These are phyloP conservation scores for Ochlodes sylvanus DNA, from an alignment of 2,888 invertebrate species.

Conservation along the genomic window DNA sequence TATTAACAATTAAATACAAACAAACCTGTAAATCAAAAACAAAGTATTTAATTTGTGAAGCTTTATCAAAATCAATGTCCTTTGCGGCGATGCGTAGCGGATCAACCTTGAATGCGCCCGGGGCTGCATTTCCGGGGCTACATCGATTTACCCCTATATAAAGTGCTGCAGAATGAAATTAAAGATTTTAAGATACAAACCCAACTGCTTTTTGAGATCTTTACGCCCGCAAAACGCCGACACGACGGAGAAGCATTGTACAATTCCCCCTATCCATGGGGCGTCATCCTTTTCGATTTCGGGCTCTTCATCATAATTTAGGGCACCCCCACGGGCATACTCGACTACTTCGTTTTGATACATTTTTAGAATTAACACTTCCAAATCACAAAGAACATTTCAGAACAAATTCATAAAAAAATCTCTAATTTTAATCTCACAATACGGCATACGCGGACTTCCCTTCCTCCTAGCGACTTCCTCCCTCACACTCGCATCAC, in stretches of 20 bases:
- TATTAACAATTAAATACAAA: background rate
- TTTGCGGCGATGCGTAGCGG: constrained; percentile 48
- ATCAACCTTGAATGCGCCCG: constrained; percentile 54
- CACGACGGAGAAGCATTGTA: constrained; percentile 95
- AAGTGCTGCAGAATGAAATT: constrained; percentile 35
- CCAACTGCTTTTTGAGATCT: constrained; percentile 87
- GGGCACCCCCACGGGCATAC: constrained; percentile 9
- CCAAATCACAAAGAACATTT: constrained; percentile 8
- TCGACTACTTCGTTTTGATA: constrained; percentile 35
- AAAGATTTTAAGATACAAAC: constrained; percentile 61
- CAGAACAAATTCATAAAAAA: constrained; percentile 30
- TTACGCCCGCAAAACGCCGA: constrained; percentile 93
- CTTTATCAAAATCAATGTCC: constrained; percentile 41
- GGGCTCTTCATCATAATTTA: constrained; percentile 35
- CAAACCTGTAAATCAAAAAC: background rate
- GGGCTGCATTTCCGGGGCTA: constrained; percentile 40
- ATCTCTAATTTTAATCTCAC: background rate
- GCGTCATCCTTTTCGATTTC: constrained; percentile 58
- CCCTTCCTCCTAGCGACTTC: no score
- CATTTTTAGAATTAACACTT: constrained; percentile 36
- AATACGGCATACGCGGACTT: no score
- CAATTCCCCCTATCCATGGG: constrained; percentile 92
- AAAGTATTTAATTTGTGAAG: background rate
- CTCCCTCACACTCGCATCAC: no score
- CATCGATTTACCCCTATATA: constrained; percentile 42